Evolutionary conservation across 2,113 vertebrate genomes (phyloP).

Genomic region (Mus pahari): DNA sequence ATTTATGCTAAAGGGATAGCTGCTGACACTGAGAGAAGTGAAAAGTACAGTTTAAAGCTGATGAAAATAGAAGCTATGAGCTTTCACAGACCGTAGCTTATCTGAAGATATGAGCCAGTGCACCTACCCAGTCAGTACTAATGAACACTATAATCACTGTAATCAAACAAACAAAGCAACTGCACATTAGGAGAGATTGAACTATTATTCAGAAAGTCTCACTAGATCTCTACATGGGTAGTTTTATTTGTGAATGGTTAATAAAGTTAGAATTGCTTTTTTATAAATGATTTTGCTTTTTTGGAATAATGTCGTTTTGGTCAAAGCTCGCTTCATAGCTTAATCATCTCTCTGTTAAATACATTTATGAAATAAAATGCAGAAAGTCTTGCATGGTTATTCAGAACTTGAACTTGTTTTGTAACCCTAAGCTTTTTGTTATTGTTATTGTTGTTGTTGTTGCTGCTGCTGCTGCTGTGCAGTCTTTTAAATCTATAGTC

Average conservation of each 20-base stretch:
- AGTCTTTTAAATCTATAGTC: background rate
- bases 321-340: background rate
- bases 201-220: conserved; percentile 81
- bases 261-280: conserved; percentile 64
- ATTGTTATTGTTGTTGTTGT: background rate
- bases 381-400: background rate
- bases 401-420: conserved; percentile 17
- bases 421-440: background rate
- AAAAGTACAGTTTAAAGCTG: conserved; percentile 61
- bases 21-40: conserved; percentile 64
- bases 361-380: background rate
- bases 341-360: background rate
- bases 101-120: conserved; percentile 76
- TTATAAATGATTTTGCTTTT: conserved; percentile 46
- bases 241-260: conserved; percentile 80
- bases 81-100: conserved; percentile 67
- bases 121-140: conserved; percentile 83
- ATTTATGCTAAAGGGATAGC: conserved; percentile 68
- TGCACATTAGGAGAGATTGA: conserved; percentile 77
- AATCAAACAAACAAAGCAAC: conserved; percentile 86
- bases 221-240: conserved; percentile 71
- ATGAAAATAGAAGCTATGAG: conserved; percentile 69
- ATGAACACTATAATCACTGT: conserved; percentile 83
- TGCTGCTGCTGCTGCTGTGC: background rate
- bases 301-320: background rate